Evolutionary conservation across 2,888 invertebrate genomes (phyloP), one percentile per base, ranked within the genome.

Genomic region (Amphipoea lucens): DNA sequence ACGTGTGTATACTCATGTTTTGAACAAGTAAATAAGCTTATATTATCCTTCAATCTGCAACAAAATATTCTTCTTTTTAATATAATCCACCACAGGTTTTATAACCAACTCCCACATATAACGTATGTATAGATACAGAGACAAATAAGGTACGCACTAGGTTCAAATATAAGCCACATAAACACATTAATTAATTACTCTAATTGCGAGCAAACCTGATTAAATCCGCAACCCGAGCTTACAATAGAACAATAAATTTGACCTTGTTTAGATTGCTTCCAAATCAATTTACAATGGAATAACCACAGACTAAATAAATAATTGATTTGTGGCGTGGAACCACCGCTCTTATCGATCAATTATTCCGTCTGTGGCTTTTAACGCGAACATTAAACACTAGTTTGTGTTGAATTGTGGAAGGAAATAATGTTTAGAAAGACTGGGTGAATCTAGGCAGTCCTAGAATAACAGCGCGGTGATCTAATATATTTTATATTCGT

Each of bases 301-400:
- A 88, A 84, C 80, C 87, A 87, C 79, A 71, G 78, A 63, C 81
- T 87, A 90, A 88, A 90, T 88, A 90, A 86, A 87, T 89, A 88
- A 89, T 90, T 90, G 87, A 86, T 89, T 84, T 83, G 89, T 83
- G 89, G 88, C 45, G 36, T 62, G 48, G 20, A 63, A 82, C 84
- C 84, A 45, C 87, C 76, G 77, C 63, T 75, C 72, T 73, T 83
- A 82, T 75, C 68, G 60, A 87, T 90, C 84, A 84, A 88, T 90
- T 89, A 89, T 88, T 86, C 84, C 51, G 57, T 66, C 76, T 80
- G 90, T 79, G 85, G 89, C 62, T 81, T 82, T 76, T 73, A 79
- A 76, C 82, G 40, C 68, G 60, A 80, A 80, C 79, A 60, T 68
- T 83, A 69, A 74, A 85, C 79, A 76, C 77, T 71, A 78, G 65